Base-by-base conservation (phyloP, 2,113 vertebrate species). In the Ophiodon elongatus region DNA sequence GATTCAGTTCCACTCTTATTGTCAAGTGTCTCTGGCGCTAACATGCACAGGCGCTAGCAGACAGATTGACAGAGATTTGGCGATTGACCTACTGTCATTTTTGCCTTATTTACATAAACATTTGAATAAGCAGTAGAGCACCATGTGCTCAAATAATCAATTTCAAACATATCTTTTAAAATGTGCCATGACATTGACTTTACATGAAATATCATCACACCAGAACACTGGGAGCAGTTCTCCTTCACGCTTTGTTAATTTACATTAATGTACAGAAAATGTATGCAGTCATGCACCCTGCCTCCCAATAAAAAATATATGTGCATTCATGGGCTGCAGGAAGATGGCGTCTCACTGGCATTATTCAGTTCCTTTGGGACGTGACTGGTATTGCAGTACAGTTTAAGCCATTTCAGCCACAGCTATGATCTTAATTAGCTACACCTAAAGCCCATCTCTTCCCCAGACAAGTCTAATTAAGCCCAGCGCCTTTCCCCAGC, bases 391-490 rank as follows among this genome's bases (percentile, higher is more conserved):
- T 93, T 91, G 82, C 93, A 75, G 76, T 88, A 84, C 87, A 94
- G 90, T 96, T 95, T 94, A 96, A 95, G 94, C 90, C 91, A 94
- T 94, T 95, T 93, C 90, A 96, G 90, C 89, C 89, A 82, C 80
- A 82, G 92, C 94, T 95, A 95, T 95, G 94, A 96, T 93, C 95
- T 94, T 95, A 96, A 96, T 96, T 95, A 95, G 92, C 93, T 94
- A 91, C 91, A 96, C 95, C 94, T 95, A 93, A 94, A 95, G 93
- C 94, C 90, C 78, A 84, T 94, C 93, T 92, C 92, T 94, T 91
- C 88, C 31, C 92, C 89, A 92, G 91, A 94, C 94, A 91, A 89
- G 87, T 91, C 93, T 95, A 94, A 96, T 96, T 96, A 96, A 96
- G 93, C 93, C 90, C 91, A 91, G 92, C 71, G 85, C 91, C 89